These are phyloP conservation scores for Bellardia bayeri DNA, from an alignment of 2,888 invertebrate genomes.

Conservation along the genomic window DNA sequence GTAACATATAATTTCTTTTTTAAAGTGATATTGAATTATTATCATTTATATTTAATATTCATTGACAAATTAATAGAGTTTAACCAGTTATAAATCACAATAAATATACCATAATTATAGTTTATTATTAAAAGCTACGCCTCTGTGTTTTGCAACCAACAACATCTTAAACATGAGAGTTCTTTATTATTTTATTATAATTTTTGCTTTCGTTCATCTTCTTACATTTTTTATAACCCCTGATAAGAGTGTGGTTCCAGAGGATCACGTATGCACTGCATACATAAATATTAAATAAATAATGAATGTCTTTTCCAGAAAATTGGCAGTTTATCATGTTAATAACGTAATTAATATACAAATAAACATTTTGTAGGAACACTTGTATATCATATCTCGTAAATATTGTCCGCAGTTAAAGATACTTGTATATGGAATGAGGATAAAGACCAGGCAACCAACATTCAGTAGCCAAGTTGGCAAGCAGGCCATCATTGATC, in stretches of 20 bases:
- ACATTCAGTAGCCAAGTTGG: slow-evolving; percentile 29
- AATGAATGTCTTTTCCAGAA: slow-evolving; percentile 70
- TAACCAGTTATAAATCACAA: slow-evolving; percentile 66
- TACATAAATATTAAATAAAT: slow-evolving; percentile 40
- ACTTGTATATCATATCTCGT: not conserved
- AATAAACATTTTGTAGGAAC: slow-evolving; percentile 52
- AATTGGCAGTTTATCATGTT: slow-evolving; percentile 74
- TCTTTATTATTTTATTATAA: slow-evolving; percentile 28
- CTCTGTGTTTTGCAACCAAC: slow-evolving; percentile 34
- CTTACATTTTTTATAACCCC: slow-evolving; percentile 4
- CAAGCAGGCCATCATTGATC: slow-evolving; percentile 44
- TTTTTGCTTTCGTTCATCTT: not conserved
- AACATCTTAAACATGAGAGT: slow-evolving; percentile 29
- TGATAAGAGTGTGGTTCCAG: not conserved
- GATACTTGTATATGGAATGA: not conserved
- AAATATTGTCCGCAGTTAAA: slow-evolving; percentile 10
- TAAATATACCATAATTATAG: slow-evolving; percentile 67
- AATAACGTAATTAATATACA: slow-evolving; percentile 74
- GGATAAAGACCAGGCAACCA: not conserved
- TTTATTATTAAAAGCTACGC: slow-evolving; percentile 63
- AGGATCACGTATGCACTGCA: slow-evolving; percentile 23
- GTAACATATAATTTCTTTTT: not conserved
- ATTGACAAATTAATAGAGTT: slow-evolving; percentile 70
- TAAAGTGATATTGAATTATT: slow-evolving; percentile 39
- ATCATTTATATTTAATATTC: slow-evolving; percentile 62